Evolutionary conservation across 1,140 invertebrate genomes (phyloP).

Genomic region (Leptopilina clavipes): DNA sequence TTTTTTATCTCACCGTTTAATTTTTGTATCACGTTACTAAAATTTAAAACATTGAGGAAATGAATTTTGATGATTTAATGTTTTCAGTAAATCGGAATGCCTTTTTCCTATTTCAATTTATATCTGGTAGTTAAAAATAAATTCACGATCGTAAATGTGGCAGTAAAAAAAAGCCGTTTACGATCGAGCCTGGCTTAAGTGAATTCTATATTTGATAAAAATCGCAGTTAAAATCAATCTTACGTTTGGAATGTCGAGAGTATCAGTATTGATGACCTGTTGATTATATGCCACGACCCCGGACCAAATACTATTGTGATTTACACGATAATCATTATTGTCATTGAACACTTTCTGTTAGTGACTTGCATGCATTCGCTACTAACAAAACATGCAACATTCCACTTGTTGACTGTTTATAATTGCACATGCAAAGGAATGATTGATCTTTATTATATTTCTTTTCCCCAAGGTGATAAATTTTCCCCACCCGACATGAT

Average conservation of each 20-base stretch:
- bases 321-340: neutral
- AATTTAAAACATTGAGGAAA: too few relatives aligned
- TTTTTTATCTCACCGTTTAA: too few relatives aligned
- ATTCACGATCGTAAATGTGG: neutral
- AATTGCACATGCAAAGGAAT: neutral
- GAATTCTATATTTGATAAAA: slow-evolving; percentile 22
- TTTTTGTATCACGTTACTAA: too few relatives aligned
- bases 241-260: neutral
- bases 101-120: neutral
- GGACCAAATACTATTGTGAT: slow-evolving; percentile 7
- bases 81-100: neutral
- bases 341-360: neutral
- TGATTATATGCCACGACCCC: slow-evolving; percentile 8
- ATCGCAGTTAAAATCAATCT: slow-evolving; percentile 22
- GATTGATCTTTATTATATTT: slow-evolving; percentile 17
- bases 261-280: slow-evolving; percentile 27
- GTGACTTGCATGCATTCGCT: neutral
- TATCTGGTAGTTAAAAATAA: neutral
- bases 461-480: neutral
- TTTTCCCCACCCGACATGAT: neutral
- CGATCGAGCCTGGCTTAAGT: neutral
- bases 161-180: neutral
- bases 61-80: neutral
- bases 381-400: neutral
- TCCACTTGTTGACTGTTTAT: neutral